phyloP scores from a whole-genome alignment of 1,140 invertebrate genomes.

The Mamestra configurata region DNA sequence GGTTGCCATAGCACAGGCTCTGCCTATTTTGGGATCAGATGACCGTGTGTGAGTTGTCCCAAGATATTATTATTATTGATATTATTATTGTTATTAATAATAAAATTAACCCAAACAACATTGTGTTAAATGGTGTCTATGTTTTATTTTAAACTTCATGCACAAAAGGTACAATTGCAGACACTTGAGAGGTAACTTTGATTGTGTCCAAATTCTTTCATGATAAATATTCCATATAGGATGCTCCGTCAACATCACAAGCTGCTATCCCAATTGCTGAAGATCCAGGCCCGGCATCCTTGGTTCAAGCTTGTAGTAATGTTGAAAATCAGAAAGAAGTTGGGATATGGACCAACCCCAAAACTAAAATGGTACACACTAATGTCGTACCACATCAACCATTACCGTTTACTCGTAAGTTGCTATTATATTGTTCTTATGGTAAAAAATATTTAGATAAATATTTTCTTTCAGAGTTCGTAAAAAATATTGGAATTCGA shows the following conservation, averaged over 20 bases:
- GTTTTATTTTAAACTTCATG: too few relatives aligned
- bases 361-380: slow-evolving; percentile 83
- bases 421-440: neutral
- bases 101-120: too few relatives aligned
- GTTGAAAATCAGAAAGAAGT: slow-evolving; percentile 86
- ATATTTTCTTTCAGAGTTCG: too few relatives aligned
- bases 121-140: too few relatives aligned
- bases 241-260: slow-evolving; percentile 81
- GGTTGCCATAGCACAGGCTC: too few relatives aligned
- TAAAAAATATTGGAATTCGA: neutral
- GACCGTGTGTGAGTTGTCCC: too few relatives aligned
- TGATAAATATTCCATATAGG: slow-evolving; percentile 59
- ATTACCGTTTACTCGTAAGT: slow-evolving; percentile 84
- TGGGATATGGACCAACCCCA: slow-evolving; percentile 86
- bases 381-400: slow-evolving; percentile 82
- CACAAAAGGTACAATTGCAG: too few relatives aligned
- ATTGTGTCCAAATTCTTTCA: neutral
- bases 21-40: too few relatives aligned
- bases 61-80: too few relatives aligned
- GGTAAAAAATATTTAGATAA: neutral
- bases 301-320: slow-evolving; percentile 80
- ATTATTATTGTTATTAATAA: too few relatives aligned
- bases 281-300: slow-evolving; percentile 77
- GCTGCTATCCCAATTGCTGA: slow-evolving; percentile 68
- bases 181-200: too few relatives aligned